Base-by-base conservation (phyloP, 2,888 invertebrate species). In the Endotricha flammealis region DNA sequence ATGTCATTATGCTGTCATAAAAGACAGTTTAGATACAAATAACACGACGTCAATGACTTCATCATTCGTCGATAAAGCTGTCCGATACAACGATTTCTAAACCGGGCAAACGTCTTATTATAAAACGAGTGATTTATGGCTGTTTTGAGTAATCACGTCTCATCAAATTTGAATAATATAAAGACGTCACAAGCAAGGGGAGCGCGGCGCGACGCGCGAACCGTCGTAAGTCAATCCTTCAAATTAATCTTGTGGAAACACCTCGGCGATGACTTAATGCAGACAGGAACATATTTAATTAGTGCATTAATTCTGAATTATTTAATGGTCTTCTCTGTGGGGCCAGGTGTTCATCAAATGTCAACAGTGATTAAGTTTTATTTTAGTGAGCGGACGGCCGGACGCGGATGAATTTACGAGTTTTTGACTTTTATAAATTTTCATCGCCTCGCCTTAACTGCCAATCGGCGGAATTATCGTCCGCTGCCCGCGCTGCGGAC, bases 81-180 rank as follows among this genome's bases (percentile, higher is more conserved):
- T 53, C 53, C 46, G 53, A 58, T 58, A 59, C 59, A 64, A 60
- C 58, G 65, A 62, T 67, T 68, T 66, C 73, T 66, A 66, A 76
- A 77, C 75, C 70, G 64, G 67, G 64, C 68, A 66, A 71, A 66
- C 72, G 50, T 56, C 65, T 62, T 63, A 70, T 71, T 80, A 78
- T 76, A 76, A 75, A 75, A 64, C 64, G 50, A 58, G 70, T 85
- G 82, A 86, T 85, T 86, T 85, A 86, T 83, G 64, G 57, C 49
- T 80, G 78, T 79, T 82, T 78, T 82, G 83, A 83, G 72, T 83
- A 82, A 85, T 85, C 74, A 81, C 75, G 77, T 77, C 80, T 77
- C 81, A 85, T 86, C 82, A 82, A 83, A 83, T 83, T 83, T 83
- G 76, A 83, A 83, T 85, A 85, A 81, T 76, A 73, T 69, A 68